These are phyloP conservation scores for Apis dorsata DNA, from an alignment of 1,140 invertebrate species.

Conservation along the genomic window DNA sequence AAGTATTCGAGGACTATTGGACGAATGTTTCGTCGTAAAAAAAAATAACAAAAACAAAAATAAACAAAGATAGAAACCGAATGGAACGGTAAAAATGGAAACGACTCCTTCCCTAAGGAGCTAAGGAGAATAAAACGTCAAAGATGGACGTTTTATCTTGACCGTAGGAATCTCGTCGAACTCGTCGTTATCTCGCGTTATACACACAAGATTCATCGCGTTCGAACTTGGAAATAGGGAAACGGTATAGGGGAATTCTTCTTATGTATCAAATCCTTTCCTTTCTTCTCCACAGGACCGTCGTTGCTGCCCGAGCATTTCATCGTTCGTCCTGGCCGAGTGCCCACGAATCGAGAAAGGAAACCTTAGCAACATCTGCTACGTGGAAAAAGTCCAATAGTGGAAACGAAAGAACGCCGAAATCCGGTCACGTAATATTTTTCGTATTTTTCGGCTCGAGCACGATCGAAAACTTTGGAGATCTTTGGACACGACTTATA, in stretches of 20 bases:
- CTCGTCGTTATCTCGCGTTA: not conserved
- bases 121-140: not conserved
- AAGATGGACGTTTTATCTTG: slow-evolving; percentile 12
- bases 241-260: not conserved
- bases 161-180: slow-evolving; percentile 9
- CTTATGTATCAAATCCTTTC: not conserved
- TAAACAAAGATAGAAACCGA: slow-evolving; percentile 34
- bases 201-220: slow-evolving; percentile 1
- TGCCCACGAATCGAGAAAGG: slow-evolving; percentile 16
- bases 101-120: not conserved
- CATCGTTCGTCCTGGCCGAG: slow-evolving; percentile 33
- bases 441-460: slow-evolving; percentile 7
- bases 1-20: slow-evolving; percentile 1
- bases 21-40: slow-evolving; percentile 3
- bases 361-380: slow-evolving; percentile 37
- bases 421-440: slow-evolving; percentile 45
- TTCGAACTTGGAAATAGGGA: not conserved
- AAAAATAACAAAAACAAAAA: not conserved
- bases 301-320: not conserved
- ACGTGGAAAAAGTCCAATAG: slow-evolving; percentile 25
- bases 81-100: slow-evolving; percentile 33
- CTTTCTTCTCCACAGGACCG: not conserved
- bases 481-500: not conserved
- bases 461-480: slow-evolving; percentile 6
- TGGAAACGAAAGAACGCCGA: not conserved